Percentiles rank a stretch among this genome's conserved stretches.
Conservation (phyloP, 2,888 invertebrate species). For the Onthophagus sagittarius region DNA sequence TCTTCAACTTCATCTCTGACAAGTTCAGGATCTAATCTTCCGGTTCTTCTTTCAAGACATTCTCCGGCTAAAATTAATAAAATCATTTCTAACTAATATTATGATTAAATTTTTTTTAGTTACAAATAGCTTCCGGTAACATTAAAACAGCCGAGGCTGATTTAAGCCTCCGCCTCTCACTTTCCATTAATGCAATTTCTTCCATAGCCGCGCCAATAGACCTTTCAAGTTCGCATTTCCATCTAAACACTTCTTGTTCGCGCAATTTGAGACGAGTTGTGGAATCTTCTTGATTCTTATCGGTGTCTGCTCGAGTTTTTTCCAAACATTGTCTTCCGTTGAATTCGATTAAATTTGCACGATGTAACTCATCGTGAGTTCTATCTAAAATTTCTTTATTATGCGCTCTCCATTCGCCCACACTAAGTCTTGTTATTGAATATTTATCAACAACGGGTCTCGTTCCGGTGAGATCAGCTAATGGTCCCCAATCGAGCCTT, state of each 20-base stretch:
- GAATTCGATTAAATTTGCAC: constrained; percentile 51
- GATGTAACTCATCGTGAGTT: constrained; percentile 38
- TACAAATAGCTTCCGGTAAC: constrained; percentile 68
- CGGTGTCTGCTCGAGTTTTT: constrained; percentile 61
- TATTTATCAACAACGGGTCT: constrained; percentile 73
- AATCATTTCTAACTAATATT: not conserved
- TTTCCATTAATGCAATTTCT: constrained; percentile 66
- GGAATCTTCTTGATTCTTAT: constrained; percentile 66
- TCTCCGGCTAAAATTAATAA: constrained; percentile 54
- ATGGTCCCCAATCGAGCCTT: constrained; percentile 68
- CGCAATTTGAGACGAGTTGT: constrained; percentile 63
- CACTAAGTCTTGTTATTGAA: constrained; percentile 67
- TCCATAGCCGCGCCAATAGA: constrained; percentile 65
- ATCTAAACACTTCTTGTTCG: constrained; percentile 65
- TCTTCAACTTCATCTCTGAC: constrained; percentile 74
- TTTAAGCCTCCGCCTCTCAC: constrained; percentile 64
- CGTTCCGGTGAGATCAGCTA: constrained; percentile 67
- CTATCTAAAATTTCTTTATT: constrained; percentile 44
- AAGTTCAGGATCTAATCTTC: constrained; percentile 67
- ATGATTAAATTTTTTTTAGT: not conserved
- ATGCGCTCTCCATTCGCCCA: constrained; percentile 64
- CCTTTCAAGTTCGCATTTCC: constrained; percentile 72
- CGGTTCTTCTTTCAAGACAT: constrained; percentile 67
- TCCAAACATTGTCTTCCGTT: constrained; percentile 62
- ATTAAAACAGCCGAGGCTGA: constrained; percentile 64